Base-by-base conservation (phyloP, 37 sponge, comb jelly and placozoan genomes). In the Sycon ciliatum region DNA sequence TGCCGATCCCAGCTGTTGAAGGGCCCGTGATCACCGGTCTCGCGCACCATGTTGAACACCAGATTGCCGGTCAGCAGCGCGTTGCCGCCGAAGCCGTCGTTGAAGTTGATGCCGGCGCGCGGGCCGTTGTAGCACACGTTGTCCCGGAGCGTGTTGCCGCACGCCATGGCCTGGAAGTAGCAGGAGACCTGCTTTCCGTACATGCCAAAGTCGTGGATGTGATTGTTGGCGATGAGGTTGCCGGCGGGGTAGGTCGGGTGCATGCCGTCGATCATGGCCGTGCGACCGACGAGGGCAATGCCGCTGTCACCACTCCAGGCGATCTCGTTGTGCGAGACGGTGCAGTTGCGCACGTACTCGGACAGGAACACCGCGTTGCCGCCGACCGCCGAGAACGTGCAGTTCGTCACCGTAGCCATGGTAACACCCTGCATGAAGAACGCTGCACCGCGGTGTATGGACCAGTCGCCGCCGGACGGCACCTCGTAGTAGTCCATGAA, bases 101-200 rank as follows among this genome's bases (percentile, higher is more conserved):
- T 81, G 42, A 81, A 81, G 63, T 81, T 81, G 64, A 81, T 62
- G 7, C 82, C 82, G 5, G 84, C 84, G 33, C 87, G 75, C 0
- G 87, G 87, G 28, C 87, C 87, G 72, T 86, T 86, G 80, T 81
- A 86, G 76, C 81, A 82, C 55, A 86, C 79, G 35, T 86, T 86
- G 3, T 78, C 84, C 16, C 13, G 32, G 31, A 86, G 27, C 24
- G 32, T 65, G n/a, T 57, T 86, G 39, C 81, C 74, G 69, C 84
- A 78, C 27, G 84, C 38, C 28, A 79, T 40, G 35, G 83, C 56
- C 36, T 86, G 87, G 24, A 78, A 66, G 72, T 82, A 86, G 46
- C 67, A 57, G 24, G 80, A 58, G 18, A 83, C 56, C 42, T 82
- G 79, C 36, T 86, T 86, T 24, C 74, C 84, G 42, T 34, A 86